Evolutionary conservation across 2,888 invertebrate species (phyloP), one percentile per base, ranked within the genome.

Genomic region (Volucella inflata): DNA sequence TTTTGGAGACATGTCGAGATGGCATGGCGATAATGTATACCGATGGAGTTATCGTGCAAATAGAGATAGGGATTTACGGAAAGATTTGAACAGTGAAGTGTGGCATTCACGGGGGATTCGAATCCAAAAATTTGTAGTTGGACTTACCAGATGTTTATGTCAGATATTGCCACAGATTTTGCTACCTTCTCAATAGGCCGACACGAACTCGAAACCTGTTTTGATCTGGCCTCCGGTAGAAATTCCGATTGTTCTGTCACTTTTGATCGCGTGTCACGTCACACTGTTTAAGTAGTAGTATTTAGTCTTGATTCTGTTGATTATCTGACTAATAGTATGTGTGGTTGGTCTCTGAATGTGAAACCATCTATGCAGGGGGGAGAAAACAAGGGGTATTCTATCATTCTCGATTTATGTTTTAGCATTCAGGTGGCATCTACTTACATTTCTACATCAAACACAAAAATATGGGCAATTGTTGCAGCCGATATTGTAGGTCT

Each of bases 251-350:
- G 72, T 70, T 59, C 62, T 81, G 85, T 72, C 77, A 85, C 59
- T 72, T 81, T 67, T 46, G 81, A 85, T 85, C 77, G 85, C 85
- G 77, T 85, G 81, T 85, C 76, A 81, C 85, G 81, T 81, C 85
- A 81, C 81, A 85, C 62, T 67, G 50, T 68, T 30, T 30, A 30
- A 30, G 59, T 83, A 75, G 68, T 70, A n/a, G 71, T 67, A 21
- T 68, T 8, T 14, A 6, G 62, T 11, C 44, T 36, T n/a, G 21
- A 46, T 57, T 53, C 60, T 59, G 21, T 21, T 21, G 21, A 21
- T 30, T n/a, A n/a, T 30, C 30, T 30, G 50, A n/a, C 38, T 59
- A 46, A 42, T 4, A 21, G 17, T 75, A 57, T 68, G 30, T 70
- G 55, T n/a, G n/a, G n/a, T 44, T 46, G 11, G 55, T n/a, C 77